Base-by-base conservation (phyloP, 2,113 vertebrate genomes). In the Eulemur macaco region DNA sequence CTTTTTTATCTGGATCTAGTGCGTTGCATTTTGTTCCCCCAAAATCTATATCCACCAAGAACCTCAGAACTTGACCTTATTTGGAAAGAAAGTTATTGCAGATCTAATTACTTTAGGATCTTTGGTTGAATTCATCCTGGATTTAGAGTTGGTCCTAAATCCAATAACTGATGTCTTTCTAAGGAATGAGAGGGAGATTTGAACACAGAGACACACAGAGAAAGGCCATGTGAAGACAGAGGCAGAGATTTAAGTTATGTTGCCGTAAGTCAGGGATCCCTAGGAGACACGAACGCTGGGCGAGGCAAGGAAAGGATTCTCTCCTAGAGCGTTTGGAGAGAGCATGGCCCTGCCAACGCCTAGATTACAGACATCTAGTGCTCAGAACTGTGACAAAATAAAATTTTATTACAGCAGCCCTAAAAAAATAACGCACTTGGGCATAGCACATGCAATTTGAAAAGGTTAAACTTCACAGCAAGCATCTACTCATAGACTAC, bases 251-350 rank as follows among this genome's bases (percentile, higher is more conserved):
- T 31, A 14, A 37, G 6, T 2, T 50, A 23, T 3, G 20, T 5
- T 27, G 2, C 6, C 20, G 1, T 9, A 34, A 42, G 17, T 34
- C 29, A 76, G 12, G 27, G 27, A 73, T 29, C 7, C 37, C 1
- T 4, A 74, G 9, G 34, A 60, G 18, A 0, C 14, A 42, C 12
- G 20, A n/a, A 9, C 76, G 14, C 29, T 45, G 17, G 4, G 34
- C 14, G 5, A 2, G 1, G 3, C 63, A 17, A 20, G 2, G 13
- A 20, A 74, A n/a, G 27, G 10, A 20, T 17, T 47, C 29, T 60
- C 18, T 25, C 25, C n/a, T 5, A 42, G 1, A 29, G 8, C 8
- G 3, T 85, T 54, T 4, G 6, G 13, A 25, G 3, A 5, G 27
- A 45, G 12, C 6, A 52, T 27, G 29, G 29, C 6, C 15, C 2